Evolutionary conservation across 2,888 invertebrate species (phyloP), one percentile per base, ranked within the genome.

Genomic region (Diachrysia chrysitis): DNA sequence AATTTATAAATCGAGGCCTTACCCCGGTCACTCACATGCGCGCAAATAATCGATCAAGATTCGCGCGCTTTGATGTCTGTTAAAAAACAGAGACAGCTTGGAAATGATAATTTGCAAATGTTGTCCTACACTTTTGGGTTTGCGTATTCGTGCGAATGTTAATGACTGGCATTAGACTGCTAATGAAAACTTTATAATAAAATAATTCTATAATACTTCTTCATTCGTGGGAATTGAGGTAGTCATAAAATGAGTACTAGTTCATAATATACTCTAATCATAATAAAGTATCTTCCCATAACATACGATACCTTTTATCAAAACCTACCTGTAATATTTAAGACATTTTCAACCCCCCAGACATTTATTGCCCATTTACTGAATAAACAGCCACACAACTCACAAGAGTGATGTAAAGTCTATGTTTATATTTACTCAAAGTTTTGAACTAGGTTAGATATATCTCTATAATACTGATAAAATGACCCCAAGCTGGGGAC

Each of bases 401-500:
- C 35, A 56, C 6, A 29, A 55, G 17, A 56, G 35, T 32, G 25
- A 56, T 56, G 10, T 17, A n/a, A 2, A 16, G 54, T 32, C 42
- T 42, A n/a, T 42, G n/a, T 42, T 42, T 42, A 42, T 42, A 42
- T 42, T 7, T 42, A 42, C 42, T 10, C 19, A 51, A 51, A 46
- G 17, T 21, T 42, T 58, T 46, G 12, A 46, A 58, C 10, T 16
- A 25, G 57, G 7, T 7, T 53, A 54, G 9, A 25, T 21, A 69
- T 59, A 58, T 19, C 19, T 53, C 48, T 62, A 35, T 61, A 69
- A 58, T 53, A 71, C 63, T 46, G 42, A 76, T 66, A 51, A 71
- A 68, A 66, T 72, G 46, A 69, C 67, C 69, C 35, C 23, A 63
- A 55, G 69, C 69, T 58, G 54, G 63, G 59, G 62, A 66, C 60